Evolutionary conservation across 1,140 invertebrate species (phyloP).

Genomic region (Drosophila ironensis): DNA sequence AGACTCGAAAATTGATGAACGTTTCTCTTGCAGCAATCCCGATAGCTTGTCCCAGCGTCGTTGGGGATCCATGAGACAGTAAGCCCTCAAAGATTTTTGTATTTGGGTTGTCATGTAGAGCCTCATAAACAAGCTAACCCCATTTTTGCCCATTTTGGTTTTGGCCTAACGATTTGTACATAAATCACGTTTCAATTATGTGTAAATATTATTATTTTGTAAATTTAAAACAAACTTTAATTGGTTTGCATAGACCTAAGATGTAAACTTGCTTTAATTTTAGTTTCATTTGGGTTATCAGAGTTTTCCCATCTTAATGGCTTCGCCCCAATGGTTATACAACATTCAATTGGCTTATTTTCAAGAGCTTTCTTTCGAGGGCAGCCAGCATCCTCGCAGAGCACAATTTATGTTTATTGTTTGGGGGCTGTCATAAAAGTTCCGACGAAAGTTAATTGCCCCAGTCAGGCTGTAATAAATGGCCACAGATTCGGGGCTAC

Average conservation of each 20-base stretch:
- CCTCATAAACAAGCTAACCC: conserved; percentile 27
- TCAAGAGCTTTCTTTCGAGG: conserved; percentile 27
- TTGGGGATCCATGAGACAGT: conserved; percentile 91
- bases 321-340: conserved; percentile 27
- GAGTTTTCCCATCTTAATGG: neutral
- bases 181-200: neutral
- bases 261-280: no score
- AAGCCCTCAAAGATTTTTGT: conserved; percentile 80
- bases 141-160: conserved; percentile 50
- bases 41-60: conserved; percentile 87
- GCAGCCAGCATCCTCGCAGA: conserved; percentile 8
- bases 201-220: conserved; percentile 4
- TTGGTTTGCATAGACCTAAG: no score
- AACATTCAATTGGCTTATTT: conserved; percentile 28
- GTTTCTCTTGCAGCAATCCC: conserved; percentile 84
- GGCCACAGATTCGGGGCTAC: conserved; percentile 51
- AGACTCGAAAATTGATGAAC: conserved; percentile 24
- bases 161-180: conserved; percentile 23
- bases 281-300: conserved; percentile 30
- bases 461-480: neutral
- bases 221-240: neutral
- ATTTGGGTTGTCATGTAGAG: conserved; percentile 43
- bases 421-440: conserved; percentile 38
- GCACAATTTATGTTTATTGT: conserved; percentile 41
- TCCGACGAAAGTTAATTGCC: conserved; percentile 39